Evolutionary conservation across 2,888 invertebrate species (phyloP).

Genomic region (Conchocele bisecta): DNA sequence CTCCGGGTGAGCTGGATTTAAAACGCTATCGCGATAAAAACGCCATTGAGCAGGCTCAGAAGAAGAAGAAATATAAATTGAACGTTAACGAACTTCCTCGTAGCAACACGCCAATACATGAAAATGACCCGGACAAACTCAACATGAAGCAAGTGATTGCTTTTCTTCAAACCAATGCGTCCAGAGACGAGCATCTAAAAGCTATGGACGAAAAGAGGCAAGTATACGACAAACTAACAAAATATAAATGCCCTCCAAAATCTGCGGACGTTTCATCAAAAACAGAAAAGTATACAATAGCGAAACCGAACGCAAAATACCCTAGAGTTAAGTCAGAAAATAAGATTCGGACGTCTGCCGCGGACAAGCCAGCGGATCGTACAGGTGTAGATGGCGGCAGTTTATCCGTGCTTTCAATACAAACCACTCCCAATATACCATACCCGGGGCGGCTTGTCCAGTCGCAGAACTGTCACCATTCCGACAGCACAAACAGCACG

Average conservation of each 20-base stretch:
- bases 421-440: conserved; percentile 54
- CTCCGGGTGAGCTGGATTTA: conserved; percentile 67
- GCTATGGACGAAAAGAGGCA: neutral
- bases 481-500: conserved; percentile 30
- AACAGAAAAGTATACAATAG: no score
- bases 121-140: conserved; percentile 75
- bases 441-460: conserved; percentile 10
- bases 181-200: conserved; percentile 42
- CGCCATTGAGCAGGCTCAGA: conserved; percentile 59
- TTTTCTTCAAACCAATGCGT: conserved; percentile 66
- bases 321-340: no score
- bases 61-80: conserved; percentile 64
- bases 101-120: conserved; percentile 72
- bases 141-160: conserved; percentile 76
- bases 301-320: neutral
- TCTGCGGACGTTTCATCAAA: neutral
- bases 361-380: neutral
- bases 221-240: no score
- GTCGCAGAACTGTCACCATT: neutral
- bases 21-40: conserved; percentile 60
- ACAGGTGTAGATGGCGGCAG: conserved; percentile 29
- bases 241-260: neutral
- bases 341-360: neutral
- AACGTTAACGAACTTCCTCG: conserved; percentile 72
- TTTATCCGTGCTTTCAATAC: conserved; percentile 53